Evolutionary conservation across 2,888 invertebrate species (phyloP), one percentile per base, ranked within the genome.

Genomic region (Chromoteleia sp.): DNA sequence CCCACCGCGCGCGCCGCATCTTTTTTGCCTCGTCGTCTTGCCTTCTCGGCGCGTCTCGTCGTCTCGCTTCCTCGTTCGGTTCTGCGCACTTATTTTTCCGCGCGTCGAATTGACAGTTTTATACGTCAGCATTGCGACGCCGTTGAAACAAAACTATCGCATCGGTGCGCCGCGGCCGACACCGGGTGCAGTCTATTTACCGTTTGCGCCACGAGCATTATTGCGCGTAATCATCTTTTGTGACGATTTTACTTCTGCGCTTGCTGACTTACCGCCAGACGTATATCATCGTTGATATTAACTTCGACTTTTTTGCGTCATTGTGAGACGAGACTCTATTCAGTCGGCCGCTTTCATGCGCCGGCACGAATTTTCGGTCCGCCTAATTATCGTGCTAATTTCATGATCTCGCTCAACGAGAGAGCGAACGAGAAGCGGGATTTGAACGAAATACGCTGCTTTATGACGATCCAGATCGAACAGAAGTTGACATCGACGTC

Each of bases 161-260:
- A 67, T 67, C 71, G 52, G 59, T 36, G 48, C 43, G 52, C 58
- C 41, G 33, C 2, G 19, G 50, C 50, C 50, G 52, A 50, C 39
- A 50, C 39, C 30, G 21, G 67, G 71, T 52, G 78, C 65, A 70
- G 77, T 61, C 61, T 54, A 54, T 77, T 77, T 61, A 48, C 41
- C 19, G 70, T 54, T 73, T 58, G 65, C 73, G 63, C 73, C 41
- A 45, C 14, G 33, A 67, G 71, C 71, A 73, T 71, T 71, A 65
- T 73, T 73, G 52, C 65, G 67, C 67, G 73, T 68, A 79, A 79
- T 79, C 73, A 73, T 79, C 79, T 67, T 79, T 79, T 74, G 73
- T 79, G 73, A 63, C 67, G 65, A 73, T 67, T 79, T 67, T 45
- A 59, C 59, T 56, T 65, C 39, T 21, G 52, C 41, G 48, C 41